Conservation (phyloP, 2,888 invertebrate species). For the Drosophila macrothrix region DNA sequence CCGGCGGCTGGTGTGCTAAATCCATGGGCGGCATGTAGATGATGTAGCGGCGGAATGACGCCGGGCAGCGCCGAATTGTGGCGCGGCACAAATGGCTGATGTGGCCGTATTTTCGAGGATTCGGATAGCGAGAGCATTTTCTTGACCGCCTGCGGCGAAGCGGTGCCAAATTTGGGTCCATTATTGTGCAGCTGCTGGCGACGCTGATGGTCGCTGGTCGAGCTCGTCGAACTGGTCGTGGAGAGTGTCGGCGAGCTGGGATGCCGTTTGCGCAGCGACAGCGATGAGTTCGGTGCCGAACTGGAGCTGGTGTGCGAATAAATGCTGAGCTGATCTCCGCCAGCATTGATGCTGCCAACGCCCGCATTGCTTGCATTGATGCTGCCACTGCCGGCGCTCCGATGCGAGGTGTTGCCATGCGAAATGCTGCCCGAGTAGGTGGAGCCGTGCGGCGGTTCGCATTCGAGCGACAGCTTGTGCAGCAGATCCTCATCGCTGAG, state of each 20-base stretch:
- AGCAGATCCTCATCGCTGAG: constrained; percentile 96
- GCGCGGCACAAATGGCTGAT: constrained; percentile 89
- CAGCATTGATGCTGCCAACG: constrained; percentile 69
- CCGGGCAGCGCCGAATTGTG: constrained; percentile 86
- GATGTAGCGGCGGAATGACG: constrained; percentile 87
- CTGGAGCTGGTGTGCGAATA: constrained; percentile 84
- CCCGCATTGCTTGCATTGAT: constrained; percentile 75
- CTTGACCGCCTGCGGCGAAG: constrained; percentile 98
- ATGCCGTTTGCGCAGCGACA: constrained; percentile 90
- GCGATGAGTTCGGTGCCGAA: constrained; percentile 86
- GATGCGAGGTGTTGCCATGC: constrained; percentile 67
- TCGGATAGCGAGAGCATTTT: constrained; percentile 97
- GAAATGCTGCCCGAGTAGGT: constrained; percentile 80
- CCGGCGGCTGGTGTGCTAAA: constrained; percentile 58
- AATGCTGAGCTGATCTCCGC: constrained; percentile 86
- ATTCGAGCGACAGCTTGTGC: constrained; percentile 94
- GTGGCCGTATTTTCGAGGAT: constrained; percentile 94
- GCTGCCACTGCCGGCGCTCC: constrained; percentile 70
- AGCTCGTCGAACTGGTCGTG: constrained; percentile 96
- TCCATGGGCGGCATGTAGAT: constrained; percentile 74
- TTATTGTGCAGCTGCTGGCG: constrained; percentile 75
- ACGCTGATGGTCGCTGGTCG: constrained; percentile 86
- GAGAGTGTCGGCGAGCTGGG: constrained; percentile 97
- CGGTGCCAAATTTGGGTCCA: constrained; percentile 90
- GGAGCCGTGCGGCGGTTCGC: constrained; percentile 88